phyloP scores from a whole-genome alignment of 2,888 invertebrate species.

The Xanthia icteritia region DNA sequence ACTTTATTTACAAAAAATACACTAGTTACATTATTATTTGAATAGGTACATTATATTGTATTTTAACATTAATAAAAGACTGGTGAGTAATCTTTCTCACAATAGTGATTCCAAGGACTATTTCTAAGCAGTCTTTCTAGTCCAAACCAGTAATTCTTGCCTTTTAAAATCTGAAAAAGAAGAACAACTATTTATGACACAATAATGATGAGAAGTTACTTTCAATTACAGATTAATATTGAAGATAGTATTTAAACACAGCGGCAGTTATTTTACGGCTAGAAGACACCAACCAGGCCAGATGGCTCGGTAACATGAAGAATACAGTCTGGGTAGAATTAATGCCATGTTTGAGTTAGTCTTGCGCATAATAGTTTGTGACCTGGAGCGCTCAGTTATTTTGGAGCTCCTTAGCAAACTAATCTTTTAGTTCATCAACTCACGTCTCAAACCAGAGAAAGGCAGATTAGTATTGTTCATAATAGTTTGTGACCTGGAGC shows the following conservation, averaged over 20 bases:
- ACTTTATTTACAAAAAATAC: constrained; percentile 47
- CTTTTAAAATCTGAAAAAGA: constrained; percentile 23
- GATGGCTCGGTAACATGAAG: neutral
- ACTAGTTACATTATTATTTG: constrained; percentile 30
- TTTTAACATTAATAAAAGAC: constrained; percentile 29
- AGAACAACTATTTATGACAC: neutral
- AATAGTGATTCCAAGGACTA: neutral
- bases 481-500: no score
- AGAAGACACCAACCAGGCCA: no score
- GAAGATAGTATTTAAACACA: neutral
- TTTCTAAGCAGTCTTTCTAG: constrained; percentile 5
- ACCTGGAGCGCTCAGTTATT: no score
- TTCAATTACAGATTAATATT: neutral
- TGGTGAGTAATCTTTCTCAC: neutral
- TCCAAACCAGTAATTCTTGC: neutral
- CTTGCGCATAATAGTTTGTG: no score
- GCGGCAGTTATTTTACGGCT: neutral
- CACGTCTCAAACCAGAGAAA: no score
- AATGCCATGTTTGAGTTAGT: no score
- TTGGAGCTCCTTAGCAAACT: no score
- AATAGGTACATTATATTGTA: constrained; percentile 16
- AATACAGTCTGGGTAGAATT: neutral
- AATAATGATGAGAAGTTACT: neutral
- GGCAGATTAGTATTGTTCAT: no score
- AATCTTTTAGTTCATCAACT: no score